Evolutionary conservation across 2,113 vertebrate genomes (phyloP), one percentile per base, ranked within the genome.

Genomic region (Verasper variegatus): DNA sequence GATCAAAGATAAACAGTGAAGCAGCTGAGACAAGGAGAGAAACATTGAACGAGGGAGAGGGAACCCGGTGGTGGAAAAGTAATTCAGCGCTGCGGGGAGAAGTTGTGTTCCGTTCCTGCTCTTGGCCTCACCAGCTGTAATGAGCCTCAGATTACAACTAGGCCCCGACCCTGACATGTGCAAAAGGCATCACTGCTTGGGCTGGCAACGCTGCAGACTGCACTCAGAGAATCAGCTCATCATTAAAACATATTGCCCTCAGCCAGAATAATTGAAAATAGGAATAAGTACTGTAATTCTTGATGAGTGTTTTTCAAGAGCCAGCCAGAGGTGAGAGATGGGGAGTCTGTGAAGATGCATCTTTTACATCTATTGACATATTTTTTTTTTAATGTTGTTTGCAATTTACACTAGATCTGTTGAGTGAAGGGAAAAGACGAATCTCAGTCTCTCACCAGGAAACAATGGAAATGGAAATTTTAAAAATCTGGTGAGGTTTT

Each of bases 241-340:
- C 93, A 95, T 93, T 94, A 94, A 94, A 95, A 94, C 92, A 95
- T 94, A 89, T 92, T 81, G 91, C 93, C 91, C 86, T 90, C 81
- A 94, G 92, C 91, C 74, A 91, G 91, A 93, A 93, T 91, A 87
- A 93, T 88, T 84, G 91, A 91, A 93, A 88, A 88, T 75, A 77
- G 81, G 78, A 88, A 88, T 88, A 83, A 83, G 79, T 87, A 82
- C 81, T 88, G 76, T 84, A 75, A 69, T 64, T 89, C 81, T 83
- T 82, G 81, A 89, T 85, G 79, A 89, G 72, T 76, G 82, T 74
- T 79, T 80, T 81, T 86, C 74, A 71, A 81, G 62, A 70, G 59
- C 64, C 67, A 84, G 64, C 79, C 45, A 65, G 52, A 65, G 60
- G 37, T 20, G 70, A 69, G 59, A 81, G 74, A 70, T 73, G n/a